Percentiles rank a stretch among this genome's conserved stretches.
phyloP scores from a whole-genome alignment of 2,113 vertebrate species.

The Ivindomyrus marchei region DNA sequence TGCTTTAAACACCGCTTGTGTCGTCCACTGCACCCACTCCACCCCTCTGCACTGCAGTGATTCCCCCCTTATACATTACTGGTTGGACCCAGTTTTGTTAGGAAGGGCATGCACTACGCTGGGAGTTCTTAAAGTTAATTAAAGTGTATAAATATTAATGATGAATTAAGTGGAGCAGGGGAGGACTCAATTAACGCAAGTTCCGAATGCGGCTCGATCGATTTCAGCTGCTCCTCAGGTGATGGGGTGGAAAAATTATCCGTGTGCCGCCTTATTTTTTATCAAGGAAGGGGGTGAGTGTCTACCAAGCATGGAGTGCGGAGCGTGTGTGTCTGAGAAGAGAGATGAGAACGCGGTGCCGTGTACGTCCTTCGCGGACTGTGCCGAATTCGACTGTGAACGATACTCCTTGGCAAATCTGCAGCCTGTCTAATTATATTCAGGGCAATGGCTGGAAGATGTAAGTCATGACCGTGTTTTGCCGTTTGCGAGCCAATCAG shows the following conservation, averaged over 20 bases:
- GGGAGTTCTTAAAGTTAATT: neutral
- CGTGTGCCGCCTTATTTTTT: neutral
- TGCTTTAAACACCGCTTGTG: neutral
- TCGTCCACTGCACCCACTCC: neutral
- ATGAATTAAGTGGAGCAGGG: neutral
- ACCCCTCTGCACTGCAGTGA: neutral
- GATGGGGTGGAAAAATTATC: neutral
- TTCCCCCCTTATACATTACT: neutral
- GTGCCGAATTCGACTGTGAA: neutral
- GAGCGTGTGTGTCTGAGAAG: neutral
- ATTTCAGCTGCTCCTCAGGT: slow-evolving; percentile 49
- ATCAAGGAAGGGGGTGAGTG: neutral
- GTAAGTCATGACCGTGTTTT: neutral
- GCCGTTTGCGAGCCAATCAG: neutral
- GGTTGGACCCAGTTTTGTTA: neutral
- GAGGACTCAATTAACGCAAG: slow-evolving; percentile 1
- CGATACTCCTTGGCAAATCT: neutral
- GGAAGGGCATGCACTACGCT: neutral
- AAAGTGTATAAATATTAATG: slow-evolving; percentile 9
- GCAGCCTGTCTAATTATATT: neutral
- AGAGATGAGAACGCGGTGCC: neutral
- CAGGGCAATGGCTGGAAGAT: neutral
- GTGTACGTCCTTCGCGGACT: neutral
- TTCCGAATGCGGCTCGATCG: neutral
- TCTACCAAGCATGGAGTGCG: neutral